Conservation (phyloP, 2,797 vertebrate genomes). For the Gallinago nigripennis region DNA sequence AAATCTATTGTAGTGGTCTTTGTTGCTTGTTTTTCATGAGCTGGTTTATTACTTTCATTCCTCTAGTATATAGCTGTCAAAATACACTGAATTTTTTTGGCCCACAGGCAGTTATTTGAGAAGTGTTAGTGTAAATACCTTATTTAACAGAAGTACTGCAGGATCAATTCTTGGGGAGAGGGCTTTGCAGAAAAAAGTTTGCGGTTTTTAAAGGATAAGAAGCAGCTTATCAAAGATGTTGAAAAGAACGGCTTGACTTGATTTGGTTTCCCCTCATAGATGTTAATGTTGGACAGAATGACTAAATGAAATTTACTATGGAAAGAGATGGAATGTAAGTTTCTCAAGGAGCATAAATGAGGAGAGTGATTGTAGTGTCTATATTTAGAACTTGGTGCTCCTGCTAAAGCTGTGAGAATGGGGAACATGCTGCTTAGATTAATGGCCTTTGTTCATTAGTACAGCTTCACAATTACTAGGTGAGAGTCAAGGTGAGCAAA, state of each 20-base stretch:
- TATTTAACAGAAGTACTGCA: neutral
- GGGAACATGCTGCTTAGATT: neutral
- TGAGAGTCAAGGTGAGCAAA: neutral
- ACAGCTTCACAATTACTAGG: neutral
- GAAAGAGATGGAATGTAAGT: neutral
- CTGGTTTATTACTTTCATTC: neutral
- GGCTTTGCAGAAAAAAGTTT: neutral
- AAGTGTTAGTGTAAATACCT: neutral
- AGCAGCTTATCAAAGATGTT: neutral
- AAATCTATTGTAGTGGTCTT: neutral
- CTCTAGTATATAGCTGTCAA: neutral
- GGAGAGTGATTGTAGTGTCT: neutral
- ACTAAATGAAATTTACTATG: neutral
- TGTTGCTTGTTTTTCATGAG: neutral
- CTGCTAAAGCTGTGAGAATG: neutral
- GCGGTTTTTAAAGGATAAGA: neutral
- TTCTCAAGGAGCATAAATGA: neutral
- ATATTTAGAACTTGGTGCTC: neutral
- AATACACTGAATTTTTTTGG: neutral
- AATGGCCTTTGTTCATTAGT: constrained; percentile 20
- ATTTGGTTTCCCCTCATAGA: neutral
- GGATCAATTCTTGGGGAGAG: neutral
- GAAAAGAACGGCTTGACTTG: neutral
- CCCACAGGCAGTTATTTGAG: neutral
- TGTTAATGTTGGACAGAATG: neutral